Percentiles rank a stretch among this genome's conserved stretches.
Evolutionary conservation across 2,113 vertebrate genomes (phyloP).

Genomic region (Silurus meridionalis): DNA sequence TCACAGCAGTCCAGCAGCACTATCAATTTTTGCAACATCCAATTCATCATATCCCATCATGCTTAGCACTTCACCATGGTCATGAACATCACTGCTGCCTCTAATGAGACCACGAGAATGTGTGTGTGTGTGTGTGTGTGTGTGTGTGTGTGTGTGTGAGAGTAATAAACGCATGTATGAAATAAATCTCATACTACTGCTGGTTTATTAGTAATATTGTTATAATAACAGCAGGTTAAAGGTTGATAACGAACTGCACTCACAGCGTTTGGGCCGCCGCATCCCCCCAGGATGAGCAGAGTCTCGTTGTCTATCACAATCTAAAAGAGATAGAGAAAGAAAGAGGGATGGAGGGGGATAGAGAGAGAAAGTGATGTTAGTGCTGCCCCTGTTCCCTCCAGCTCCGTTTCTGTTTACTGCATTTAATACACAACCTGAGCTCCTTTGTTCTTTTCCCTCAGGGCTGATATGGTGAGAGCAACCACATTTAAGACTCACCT

Average conservation of each 20-base stretch:
- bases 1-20: background rate
- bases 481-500: constrained; percentile 71
- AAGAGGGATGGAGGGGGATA: too few relatives aligned
- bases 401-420: background rate
- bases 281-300: constrained; percentile 92
- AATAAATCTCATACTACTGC: too few relatives aligned
- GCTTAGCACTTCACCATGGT: background rate
- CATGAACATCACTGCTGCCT: too few relatives aligned
- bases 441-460: background rate
- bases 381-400: background rate
- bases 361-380: background rate
- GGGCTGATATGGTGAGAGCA: background rate
- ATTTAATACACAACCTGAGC: background rate
- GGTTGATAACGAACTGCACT: constrained; percentile 60
- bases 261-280: constrained; percentile 97
- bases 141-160: too few relatives aligned
- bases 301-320: constrained; percentile 91
- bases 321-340: constrained; percentile 62
- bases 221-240: background rate
- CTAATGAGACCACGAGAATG: too few relatives aligned
- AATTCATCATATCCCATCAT: background rate
- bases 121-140: too few relatives aligned
- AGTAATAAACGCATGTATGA: too few relatives aligned
- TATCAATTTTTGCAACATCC: too few relatives aligned
- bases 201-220: background rate